Evolutionary conservation across 2,113 vertebrate species (phyloP), one percentile per base, ranked within the genome.

Genomic region (Thunnus thynnus): DNA sequence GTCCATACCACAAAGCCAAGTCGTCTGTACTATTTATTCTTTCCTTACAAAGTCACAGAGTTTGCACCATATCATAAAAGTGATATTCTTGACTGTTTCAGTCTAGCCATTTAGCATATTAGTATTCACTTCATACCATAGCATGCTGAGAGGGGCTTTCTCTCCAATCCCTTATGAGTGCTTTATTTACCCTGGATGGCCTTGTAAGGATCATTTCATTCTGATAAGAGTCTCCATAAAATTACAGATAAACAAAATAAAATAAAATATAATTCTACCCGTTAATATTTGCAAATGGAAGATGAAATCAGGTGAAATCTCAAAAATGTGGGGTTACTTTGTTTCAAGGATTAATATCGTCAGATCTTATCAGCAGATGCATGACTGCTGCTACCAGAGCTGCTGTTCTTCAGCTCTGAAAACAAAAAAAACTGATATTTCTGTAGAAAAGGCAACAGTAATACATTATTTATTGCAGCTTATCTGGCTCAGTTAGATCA

Each of bases 141-240:
- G 55, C 54, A 71, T 55, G 41, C 65, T 25, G 65, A 76, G 65
- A 2, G 0, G 27, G 2, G 13, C 30, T 56, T 58, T 70, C 18
- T 55, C 16, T 65, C 7, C 11, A 3, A 41, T 80, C 72, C 66
- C 17, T 52, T 44, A 25, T 51, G 44, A 44, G 57, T 68, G 1
- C 12, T 70, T 67, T 76, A 83, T 82, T 57, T 62, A 78, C 58
- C 61, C 44, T 1, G 1, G 17, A 22, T 71, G 47, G 77, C 78
- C 77, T 78, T n/a, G 16, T 20, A 20, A 66, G 55, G 62, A 56
- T 61, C 0, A 41, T 77, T 76, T 58, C 16, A 67, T 62, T 68
- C 41, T 62, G 44, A 65, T 65, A 64, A 73, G 17, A 78, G 77
- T 50, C 32, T 13, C 55, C 7, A 66, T 81, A 14, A 16, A 32